A percentile compares a stretch with the other conserved stretches of the same genome.
These are phyloP conservation scores for Calcarius ornatus DNA, from an alignment of 2,113 vertebrate genomes.

Conservation along the genomic window DNA sequence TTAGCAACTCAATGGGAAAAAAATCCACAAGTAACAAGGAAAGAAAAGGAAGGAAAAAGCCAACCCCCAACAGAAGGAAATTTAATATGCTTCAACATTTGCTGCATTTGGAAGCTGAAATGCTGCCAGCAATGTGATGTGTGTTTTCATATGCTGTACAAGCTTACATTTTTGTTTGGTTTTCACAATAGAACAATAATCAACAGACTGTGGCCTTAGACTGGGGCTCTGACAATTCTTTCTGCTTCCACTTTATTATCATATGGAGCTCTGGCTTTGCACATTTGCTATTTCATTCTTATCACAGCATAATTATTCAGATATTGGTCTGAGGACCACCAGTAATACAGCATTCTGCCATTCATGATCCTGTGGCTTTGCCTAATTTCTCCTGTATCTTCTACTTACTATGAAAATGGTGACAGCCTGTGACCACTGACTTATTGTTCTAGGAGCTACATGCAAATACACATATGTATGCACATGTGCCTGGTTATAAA, in stretches of 20 bases:
- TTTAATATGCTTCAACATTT: constrained; percentile 52
- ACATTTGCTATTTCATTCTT: constrained; percentile 10
- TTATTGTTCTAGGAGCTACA: background rate
- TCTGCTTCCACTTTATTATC: background rate
- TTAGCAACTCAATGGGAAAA: background rate
- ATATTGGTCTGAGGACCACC: background rate
- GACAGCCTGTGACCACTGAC: background rate
- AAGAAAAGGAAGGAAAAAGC: background rate
- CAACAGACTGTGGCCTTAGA: constrained; percentile 46
- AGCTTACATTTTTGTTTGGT: constrained; percentile 32
- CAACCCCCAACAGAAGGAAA: background rate
- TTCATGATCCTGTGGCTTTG: background rate
- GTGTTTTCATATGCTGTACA: constrained; percentile 36
- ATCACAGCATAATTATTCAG: background rate
- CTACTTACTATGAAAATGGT: background rate
- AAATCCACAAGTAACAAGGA: background rate
- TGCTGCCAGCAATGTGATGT: constrained; percentile 27
- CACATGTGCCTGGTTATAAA: background rate
- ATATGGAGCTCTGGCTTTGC: background rate
- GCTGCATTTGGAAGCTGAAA: constrained; percentile 40
- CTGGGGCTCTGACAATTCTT: background rate
- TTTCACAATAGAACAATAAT: constrained; percentile 46
- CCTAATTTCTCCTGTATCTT: background rate
- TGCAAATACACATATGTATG: background rate
- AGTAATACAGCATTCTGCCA: background rate